Percentiles rank a stretch among this genome's conserved stretches.
Evolutionary conservation across 1,140 invertebrate genomes (phyloP).

Genomic region (Aphidius gifuensis): DNA sequence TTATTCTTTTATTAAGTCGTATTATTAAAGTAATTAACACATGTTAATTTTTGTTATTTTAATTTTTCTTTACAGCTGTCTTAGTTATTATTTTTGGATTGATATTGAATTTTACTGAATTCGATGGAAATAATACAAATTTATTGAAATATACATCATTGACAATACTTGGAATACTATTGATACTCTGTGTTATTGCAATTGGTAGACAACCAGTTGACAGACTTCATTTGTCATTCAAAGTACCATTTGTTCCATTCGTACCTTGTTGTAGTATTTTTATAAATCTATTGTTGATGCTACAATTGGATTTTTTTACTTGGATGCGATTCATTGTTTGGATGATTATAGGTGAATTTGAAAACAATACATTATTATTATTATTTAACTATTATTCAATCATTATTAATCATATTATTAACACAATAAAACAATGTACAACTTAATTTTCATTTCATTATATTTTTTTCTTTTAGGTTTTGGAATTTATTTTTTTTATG

Average conservation of each 20-base stretch:
- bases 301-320: slow-evolving; percentile 76
- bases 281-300: slow-evolving; percentile 85
- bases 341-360: slow-evolving; percentile 65
- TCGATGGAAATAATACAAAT: slow-evolving; percentile 28
- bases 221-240: slow-evolving; percentile 48
- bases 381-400: too few relatives aligned
- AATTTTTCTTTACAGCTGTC: slow-evolving; percentile 38
- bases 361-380: too few relatives aligned
- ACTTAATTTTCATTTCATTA: too few relatives aligned
- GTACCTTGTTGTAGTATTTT: slow-evolving; percentile 81
- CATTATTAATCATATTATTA: too few relatives aligned
- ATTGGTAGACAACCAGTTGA: slow-evolving; percentile 53
- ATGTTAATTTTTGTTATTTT: too few relatives aligned
- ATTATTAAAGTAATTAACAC: too few relatives aligned
- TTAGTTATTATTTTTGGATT: slow-evolving; percentile 37
- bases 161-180: slow-evolving; percentile 38
- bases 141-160: slow-evolving; percentile 38
- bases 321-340: slow-evolving; percentile 84
- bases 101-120: slow-evolving; percentile 33
- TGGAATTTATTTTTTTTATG: slow-evolving; percentile 55
- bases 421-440: too few relatives aligned
- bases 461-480: slow-evolving; percentile 42
- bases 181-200: slow-evolving; percentile 45
- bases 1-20: too few relatives aligned
- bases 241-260: slow-evolving; percentile 76